Evolutionary conservation across 2,113 vertebrate species (phyloP), one percentile per base, ranked within the genome.

Genomic region (Coptodon rendalli): DNA sequence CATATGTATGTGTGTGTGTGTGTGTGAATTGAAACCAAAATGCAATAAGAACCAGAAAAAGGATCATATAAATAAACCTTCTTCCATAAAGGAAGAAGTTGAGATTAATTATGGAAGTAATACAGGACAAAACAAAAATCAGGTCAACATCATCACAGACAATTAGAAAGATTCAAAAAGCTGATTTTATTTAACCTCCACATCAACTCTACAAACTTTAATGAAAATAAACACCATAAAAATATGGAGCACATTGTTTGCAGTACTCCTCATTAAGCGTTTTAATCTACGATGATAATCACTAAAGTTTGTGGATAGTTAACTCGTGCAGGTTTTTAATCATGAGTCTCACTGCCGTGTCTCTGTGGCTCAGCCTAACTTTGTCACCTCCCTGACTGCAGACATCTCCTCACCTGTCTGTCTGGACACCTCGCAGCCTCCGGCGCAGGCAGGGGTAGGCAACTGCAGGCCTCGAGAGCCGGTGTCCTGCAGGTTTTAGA

Each of bases 81-180:
- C 31, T 2, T n/a, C 34, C 34, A 38, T 13, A 38, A 66, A 66
- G 17, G 10, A 66, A 63, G 59, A 63, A 0, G 17, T 63, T 36
- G 29, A 19, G 31, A 63, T 63, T 36, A n/a, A n/a, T 36, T 0
- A n/a, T 19, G 29, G 29, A 61, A 61, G 57, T 11, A 11, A n/a
- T 13, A 66, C n/a, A 38, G 31, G 34, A 0, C 6, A 22, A 13
- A 66, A n/a, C 10, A 38, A 66, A 66, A 66, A 38, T 1, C 61
- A 36, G 17, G 34, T 1, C 34, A 66, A 22, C 34, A 22, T 16
- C 38, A 71, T 5, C 66, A 71, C 66, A 16, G 38, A 24, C 66
- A 43, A 16, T 24, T 68, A 40, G 36, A 43, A 9, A 71, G 38
- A 71, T 71, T 71, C 61, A 68, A 43, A 71, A 14, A 71, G n/a